These are phyloP conservation scores for Perizoma flavofasciatum DNA, from an alignment of 2,888 invertebrate genomes.

Conservation along the genomic window DNA sequence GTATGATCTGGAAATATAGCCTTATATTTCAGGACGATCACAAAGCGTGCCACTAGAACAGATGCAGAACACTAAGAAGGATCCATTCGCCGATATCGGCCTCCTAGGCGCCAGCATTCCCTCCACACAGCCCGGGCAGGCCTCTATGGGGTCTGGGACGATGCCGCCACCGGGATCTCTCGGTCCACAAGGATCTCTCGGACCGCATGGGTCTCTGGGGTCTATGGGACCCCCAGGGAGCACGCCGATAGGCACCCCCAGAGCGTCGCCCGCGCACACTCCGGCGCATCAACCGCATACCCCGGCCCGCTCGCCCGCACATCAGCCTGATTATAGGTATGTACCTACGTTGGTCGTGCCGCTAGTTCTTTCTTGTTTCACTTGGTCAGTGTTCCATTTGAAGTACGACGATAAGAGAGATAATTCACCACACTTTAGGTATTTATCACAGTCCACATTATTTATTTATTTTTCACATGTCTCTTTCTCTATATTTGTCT, in stretches of 20 bases:
- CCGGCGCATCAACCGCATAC: conserved; percentile 61
- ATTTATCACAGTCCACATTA: too few relatives aligned
- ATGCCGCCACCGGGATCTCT: conserved; percentile 30
- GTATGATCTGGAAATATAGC: too few relatives aligned
- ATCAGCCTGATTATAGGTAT: conserved; percentile 78
- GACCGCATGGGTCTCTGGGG: conserved; percentile 19
- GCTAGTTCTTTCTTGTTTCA: too few relatives aligned
- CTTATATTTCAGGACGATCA: conserved; percentile 51
- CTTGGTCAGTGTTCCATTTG: too few relatives aligned
- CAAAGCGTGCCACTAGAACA: conserved; percentile 71
- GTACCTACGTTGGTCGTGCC: too few relatives aligned
- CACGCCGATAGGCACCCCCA: conserved; percentile 54
- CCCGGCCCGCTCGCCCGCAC: conserved; percentile 68
- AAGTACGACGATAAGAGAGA: too few relatives aligned
- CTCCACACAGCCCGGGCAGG: conserved; percentile 9
- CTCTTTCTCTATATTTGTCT: too few relatives aligned
- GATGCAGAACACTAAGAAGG: conserved; percentile 79
- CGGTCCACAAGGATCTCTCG: conserved; percentile 24
- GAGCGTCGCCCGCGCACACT: conserved; percentile 68
- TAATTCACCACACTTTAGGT: too few relatives aligned
- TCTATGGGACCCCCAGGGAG: conserved; percentile 38
- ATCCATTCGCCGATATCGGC: conserved; percentile 91
- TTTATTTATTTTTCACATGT: background rate
- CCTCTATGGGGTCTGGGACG: conserved; percentile 21
- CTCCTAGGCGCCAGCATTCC: conserved; percentile 51